These are phyloP conservation scores for Synergus gifuensis DNA, from an alignment of 2,888 invertebrate genomes.

Conservation along the genomic window DNA sequence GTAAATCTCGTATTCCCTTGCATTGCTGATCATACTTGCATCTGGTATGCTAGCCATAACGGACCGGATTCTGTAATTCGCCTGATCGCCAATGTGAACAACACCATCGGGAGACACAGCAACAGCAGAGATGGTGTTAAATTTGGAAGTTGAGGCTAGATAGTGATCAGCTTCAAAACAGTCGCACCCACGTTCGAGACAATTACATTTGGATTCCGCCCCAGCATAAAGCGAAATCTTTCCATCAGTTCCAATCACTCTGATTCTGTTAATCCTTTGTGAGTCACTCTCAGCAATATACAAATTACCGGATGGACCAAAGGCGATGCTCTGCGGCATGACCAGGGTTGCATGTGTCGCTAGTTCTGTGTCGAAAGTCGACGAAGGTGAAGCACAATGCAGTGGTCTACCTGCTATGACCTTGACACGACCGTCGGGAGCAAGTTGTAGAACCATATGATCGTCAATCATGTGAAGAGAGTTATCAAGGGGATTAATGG, in stretches of 20 bases:
- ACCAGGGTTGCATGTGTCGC: constrained; percentile 94
- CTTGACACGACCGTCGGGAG: constrained; percentile 93
- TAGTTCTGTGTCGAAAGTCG: constrained; percentile 90
- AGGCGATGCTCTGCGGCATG: constrained; percentile 96
- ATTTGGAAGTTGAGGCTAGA: constrained; percentile 94
- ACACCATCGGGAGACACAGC: constrained; percentile 96
- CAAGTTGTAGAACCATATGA: constrained; percentile 95
- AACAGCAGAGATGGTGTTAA: constrained; percentile 95
- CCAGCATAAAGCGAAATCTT: constrained; percentile 96
- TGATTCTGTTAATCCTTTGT: constrained; percentile 93
- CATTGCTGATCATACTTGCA: constrained; percentile 82
- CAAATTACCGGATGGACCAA: constrained; percentile 93
- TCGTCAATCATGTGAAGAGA: constrained; percentile 97
- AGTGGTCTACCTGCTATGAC: constrained; percentile 96
- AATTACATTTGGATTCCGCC: constrained; percentile 95
- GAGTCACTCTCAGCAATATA: constrained; percentile 98
- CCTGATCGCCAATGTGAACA: constrained; percentile 97
- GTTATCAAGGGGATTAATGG: constrained; percentile 96
- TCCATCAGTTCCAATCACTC: constrained; percentile 95
- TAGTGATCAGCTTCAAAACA: constrained; percentile 96
- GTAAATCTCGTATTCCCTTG: constrained; percentile 94
- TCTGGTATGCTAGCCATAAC: constrained; percentile 94
- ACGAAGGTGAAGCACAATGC: constrained; percentile 92
- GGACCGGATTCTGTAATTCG: constrained; percentile 91
- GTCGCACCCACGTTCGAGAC: constrained; percentile 93